A percentile compares a stretch with the other conserved stretches of the same genome.
Conservation (phyloP, 2,113 vertebrate genomes). For the Cnemophilus loriae region DNA sequence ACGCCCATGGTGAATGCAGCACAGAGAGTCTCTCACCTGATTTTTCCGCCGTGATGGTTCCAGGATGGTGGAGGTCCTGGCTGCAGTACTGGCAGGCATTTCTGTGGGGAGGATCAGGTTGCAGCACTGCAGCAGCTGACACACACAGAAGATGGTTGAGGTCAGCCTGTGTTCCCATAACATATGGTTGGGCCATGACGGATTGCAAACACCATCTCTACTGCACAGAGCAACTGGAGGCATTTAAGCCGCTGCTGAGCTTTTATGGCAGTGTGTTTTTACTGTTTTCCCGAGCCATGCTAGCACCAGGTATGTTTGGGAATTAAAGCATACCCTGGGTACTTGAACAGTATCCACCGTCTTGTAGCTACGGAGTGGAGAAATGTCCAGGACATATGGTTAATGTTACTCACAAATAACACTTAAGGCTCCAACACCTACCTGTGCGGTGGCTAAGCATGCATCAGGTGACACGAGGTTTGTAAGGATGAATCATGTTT, state of each 20-base stretch:
- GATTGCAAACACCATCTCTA: background rate
- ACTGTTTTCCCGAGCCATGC: background rate
- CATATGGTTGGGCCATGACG: background rate
- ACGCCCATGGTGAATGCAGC: background rate
- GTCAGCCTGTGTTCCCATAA: background rate
- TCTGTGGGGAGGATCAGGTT: background rate
- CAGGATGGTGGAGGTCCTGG: background rate
- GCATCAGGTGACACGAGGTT: background rate
- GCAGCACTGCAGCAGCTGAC: background rate
- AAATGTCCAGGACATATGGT: background rate
- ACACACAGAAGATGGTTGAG: background rate
- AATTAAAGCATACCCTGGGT: background rate
- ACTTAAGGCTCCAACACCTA: background rate
- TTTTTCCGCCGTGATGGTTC: accelerated
- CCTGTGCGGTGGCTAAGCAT: background rate
- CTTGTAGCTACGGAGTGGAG: background rate
- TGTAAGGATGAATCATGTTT: background rate
- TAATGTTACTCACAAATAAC: background rate
- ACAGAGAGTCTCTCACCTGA: background rate
- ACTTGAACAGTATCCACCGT: background rate
- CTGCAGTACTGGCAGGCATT: background rate
- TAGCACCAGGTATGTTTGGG: background rate
- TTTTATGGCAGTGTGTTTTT: background rate
- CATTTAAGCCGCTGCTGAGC: background rate
- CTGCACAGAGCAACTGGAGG: background rate